Evolutionary conservation across 2,113 vertebrate genomes (phyloP), one percentile per base, ranked within the genome.

Genomic region (Ciconia stormi): DNA sequence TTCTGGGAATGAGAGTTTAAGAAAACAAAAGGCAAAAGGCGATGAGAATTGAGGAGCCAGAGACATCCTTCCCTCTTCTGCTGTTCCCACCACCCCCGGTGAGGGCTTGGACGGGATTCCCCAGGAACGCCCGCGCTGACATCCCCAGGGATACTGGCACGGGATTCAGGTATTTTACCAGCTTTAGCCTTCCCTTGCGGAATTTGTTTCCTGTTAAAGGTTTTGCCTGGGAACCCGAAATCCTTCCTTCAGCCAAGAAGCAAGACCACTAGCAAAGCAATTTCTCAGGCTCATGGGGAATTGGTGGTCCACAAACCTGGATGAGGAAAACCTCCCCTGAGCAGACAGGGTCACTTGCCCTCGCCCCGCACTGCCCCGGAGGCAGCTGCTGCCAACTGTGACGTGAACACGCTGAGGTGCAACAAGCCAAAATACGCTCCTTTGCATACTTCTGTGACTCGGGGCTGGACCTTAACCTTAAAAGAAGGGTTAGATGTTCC

Each of bases 351-450:
- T 71, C 61, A 7, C 25, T 18, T 42, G 34, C 32, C 65, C 7
- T 13, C 5, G 4, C 27, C 59, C 70, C 1, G 1, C 36, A 2
- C 11, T 5, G 61, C 1, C 16, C 44, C 3, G 1, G 11, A 13
- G 21, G 26, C 19, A 29, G 61, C 74, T 38, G 74, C 32, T 16
- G 26, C 38, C 29, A 29, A 9, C 20, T 2, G 32, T 1, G 3
- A 32, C 0, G 1, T 13, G 34, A 70, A 18, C 6, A 44, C 1
- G 0, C 6, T 0, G 0, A 58, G 46, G 36, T 49, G 20, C 53
- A 30, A n/a, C 42, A 47, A 73, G 52, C 40, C 46, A n/a, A 70
- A 90, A 73, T 20, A 38, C 1, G 8, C 59, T 81, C n/a, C 27
- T 86, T 80, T 76, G 52, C 18, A 4, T 49, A 10, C 12, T 66